Evolutionary conservation across 2,888 invertebrate species (phyloP), one percentile per base, ranked within the genome.

Genomic region (Microctonus hyperodae): DNA sequence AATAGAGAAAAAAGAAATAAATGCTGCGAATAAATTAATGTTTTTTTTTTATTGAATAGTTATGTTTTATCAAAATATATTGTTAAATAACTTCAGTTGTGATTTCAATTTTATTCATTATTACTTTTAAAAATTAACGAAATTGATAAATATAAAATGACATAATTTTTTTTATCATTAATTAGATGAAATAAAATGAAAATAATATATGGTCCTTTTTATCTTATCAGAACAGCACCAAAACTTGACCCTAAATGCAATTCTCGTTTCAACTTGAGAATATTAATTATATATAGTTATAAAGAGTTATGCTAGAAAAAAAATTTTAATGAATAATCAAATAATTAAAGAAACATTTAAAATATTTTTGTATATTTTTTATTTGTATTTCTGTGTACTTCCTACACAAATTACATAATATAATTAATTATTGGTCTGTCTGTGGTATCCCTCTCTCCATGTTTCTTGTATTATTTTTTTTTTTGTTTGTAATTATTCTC

Each of bases 401-500:
- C 65, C 73, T 77, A 78, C 78, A 78, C 76, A 75, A 76, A 77
- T 77, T 73, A 76, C 68, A 68, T 78, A 76, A 72, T 77, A 76
- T n/a, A n/a, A n/a, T n/a, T n/a, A 78, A 79, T 77, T 75, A 79
- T 79, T 77, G 75, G 78, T 80, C 77, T 79, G 74, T 73, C 74
- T 72, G 73, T 75, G 68, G 61, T 70, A 28, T 55, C 44, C 28
- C 55, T 55, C 63, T 31, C 44, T 44, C 44, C 16, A 44, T 20
- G 3, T 20, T 44, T 20, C 44, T 44, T 44, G 44, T 44, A 9
- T 44, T 44, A 44, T 44, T 44, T 35, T 35, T 16, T 50, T 57
- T 72, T 70, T 69, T 44, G 13, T 31, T 64, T 44, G 16, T 55
- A 20, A 37, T 53, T 64, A 56, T 56, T 53, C 16, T 16, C 16